Conservation (phyloP, 2,113 vertebrate genomes). For the Dicerorhinus sumatrensis region DNA sequence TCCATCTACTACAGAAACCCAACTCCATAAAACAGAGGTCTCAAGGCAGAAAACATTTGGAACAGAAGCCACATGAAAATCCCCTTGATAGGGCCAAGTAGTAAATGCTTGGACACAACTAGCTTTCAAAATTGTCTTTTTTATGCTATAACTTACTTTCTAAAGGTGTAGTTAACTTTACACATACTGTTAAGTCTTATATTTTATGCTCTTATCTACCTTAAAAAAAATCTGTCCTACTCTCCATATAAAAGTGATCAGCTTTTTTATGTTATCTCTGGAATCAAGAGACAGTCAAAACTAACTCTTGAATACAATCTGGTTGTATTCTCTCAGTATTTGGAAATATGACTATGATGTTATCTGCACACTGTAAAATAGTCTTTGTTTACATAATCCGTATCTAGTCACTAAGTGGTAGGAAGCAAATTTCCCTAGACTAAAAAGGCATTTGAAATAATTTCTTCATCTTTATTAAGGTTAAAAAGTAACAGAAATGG, state of each 20-base stretch:
- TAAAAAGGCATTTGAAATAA: not conserved
- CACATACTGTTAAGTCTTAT: not conserved
- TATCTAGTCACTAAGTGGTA: not conserved
- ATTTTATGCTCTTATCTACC: not conserved
- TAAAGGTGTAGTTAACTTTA: not conserved
- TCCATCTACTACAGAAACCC: not conserved
- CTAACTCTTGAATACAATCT: not conserved
- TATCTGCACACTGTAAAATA: not conserved
- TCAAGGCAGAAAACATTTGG: not conserved
- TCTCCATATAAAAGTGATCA: not conserved
- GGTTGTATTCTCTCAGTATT: not conserved
- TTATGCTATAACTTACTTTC: not conserved
- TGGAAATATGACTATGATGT: not conserved
- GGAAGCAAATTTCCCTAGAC: not conserved
- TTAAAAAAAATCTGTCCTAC: not conserved
- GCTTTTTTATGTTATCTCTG: not conserved
- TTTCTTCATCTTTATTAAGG: constrained; percentile 25
- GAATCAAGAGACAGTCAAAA: not conserved
- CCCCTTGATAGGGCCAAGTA: not conserved
- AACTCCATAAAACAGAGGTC: not conserved
- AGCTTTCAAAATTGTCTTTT: not conserved
- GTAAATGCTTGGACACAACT: not conserved
- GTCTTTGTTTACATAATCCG: not conserved
- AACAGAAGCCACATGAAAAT: not conserved
- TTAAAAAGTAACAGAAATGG: not conserved